phyloP scores from a whole-genome alignment of 2,888 invertebrate genomes.

The Andrena bucephala region DNA sequence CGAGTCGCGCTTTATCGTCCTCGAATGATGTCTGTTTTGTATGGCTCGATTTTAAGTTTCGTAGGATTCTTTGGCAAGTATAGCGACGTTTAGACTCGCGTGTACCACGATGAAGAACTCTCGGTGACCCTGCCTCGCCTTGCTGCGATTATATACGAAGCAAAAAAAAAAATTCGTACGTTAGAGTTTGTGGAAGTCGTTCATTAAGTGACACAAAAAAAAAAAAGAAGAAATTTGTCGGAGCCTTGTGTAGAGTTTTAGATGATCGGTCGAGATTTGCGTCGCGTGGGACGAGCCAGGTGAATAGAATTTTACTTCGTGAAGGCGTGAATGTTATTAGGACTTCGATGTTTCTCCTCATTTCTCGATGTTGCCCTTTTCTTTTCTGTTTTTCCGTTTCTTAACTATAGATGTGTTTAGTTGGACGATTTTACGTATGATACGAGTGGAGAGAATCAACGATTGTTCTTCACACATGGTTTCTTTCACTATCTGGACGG shows the following conservation, averaged over 20 bases:
- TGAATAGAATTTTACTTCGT: constrained; percentile 27
- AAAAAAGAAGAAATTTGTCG: constrained; percentile 73
- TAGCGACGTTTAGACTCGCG: constrained; percentile 17
- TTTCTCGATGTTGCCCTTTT: not conserved
- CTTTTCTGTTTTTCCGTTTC: not conserved
- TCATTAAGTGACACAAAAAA: constrained; percentile 68
- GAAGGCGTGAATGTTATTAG: constrained; percentile 31
- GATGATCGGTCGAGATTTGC: constrained; percentile 70
- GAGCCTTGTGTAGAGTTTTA: constrained; percentile 82
- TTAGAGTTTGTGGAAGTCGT: constrained; percentile 80
- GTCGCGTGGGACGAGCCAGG: constrained; percentile 55
- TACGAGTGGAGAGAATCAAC: not conserved
- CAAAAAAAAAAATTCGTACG: constrained; percentile 74
- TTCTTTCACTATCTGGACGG: constrained; percentile 13
- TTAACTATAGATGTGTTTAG: not conserved
- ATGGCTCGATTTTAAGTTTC: constrained; percentile 24
- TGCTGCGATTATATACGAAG: constrained; percentile 66
- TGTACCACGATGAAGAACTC: constrained; percentile 41
- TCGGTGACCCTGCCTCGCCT: constrained; percentile 68
- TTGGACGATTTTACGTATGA: not conserved
- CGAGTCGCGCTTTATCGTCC: constrained; percentile 20
- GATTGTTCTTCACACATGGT: constrained; percentile 7
- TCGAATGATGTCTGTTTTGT: constrained; percentile 27
- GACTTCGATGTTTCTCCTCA: constrained; percentile 1
- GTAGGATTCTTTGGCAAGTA: constrained; percentile 27